These are phyloP conservation scores for Meta bourneti DNA, from an alignment of 2,888 invertebrate species.

Conservation along the genomic window DNA sequence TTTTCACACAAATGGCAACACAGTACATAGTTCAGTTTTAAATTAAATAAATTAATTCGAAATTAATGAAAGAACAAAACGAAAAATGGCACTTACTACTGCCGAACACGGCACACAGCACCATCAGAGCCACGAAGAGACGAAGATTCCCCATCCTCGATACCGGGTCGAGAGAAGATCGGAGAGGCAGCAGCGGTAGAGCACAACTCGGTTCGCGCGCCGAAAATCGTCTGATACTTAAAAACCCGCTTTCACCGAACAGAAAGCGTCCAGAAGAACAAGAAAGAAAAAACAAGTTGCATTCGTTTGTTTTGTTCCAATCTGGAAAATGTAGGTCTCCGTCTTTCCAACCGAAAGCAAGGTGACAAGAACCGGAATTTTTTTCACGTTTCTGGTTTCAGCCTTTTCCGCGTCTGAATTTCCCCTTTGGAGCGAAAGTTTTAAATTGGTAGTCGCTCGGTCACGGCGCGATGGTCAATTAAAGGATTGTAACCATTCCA, in stretches of 20 bases:
- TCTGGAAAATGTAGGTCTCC: constrained; percentile 70
- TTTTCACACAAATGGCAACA: too few relatives aligned
- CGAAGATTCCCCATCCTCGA: constrained; percentile 45
- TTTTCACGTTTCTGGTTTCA: constrained; percentile 57
- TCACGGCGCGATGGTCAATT: constrained; percentile 71
- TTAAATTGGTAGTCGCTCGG: constrained; percentile 57
- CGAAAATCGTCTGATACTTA: constrained; percentile 61
- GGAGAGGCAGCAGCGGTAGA: constrained; percentile 58
- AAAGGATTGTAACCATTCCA: constrained; percentile 75
- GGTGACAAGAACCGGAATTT: constrained; percentile 75
- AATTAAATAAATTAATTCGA: too few relatives aligned
- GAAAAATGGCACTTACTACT: constrained; percentile 41
- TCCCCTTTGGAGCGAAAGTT: constrained; percentile 69
- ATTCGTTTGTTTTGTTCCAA: constrained; percentile 55
- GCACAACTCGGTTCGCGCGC: constrained; percentile 58
- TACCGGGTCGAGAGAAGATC: constrained; percentile 57
- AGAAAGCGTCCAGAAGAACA: constrained; percentile 11
- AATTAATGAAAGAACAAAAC: background rate
- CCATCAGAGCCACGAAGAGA: constrained; percentile 27
- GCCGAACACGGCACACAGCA: constrained; percentile 49
- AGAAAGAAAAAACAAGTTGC: constrained; percentile 35
- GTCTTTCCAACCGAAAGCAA: constrained; percentile 60
- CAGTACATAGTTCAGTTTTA: too few relatives aligned
- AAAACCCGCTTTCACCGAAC: constrained; percentile 39
- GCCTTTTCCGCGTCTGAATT: constrained; percentile 56